These are phyloP conservation scores for Ellobium chinense DNA, from an alignment of 2,888 invertebrate genomes.

Conservation along the genomic window DNA sequence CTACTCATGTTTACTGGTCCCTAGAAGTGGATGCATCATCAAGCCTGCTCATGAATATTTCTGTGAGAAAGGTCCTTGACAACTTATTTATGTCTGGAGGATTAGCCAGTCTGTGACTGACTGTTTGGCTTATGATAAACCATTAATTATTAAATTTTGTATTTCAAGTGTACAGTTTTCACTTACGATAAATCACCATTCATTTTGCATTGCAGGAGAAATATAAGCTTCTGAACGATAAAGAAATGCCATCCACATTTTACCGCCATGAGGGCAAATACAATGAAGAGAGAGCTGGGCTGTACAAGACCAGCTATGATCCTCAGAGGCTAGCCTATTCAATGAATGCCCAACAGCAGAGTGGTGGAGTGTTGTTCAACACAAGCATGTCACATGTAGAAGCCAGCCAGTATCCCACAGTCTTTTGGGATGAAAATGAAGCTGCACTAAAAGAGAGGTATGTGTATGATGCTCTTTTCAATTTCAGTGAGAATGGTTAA, in stretches of 20 bases:
- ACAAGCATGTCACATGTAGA: slow-evolving; percentile 67
- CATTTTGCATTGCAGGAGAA: slow-evolving; percentile 48
- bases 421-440: slow-evolving; percentile 65
- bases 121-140: no score
- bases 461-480: no score
- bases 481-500: no score
- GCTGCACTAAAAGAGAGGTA: slow-evolving; percentile 59
- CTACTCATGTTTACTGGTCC: no score
- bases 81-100: no score
- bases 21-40: no score
- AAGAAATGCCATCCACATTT: slow-evolving; percentile 70
- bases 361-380: slow-evolving; percentile 68
- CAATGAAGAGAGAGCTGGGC: slow-evolving; percentile 74
- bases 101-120: no score
- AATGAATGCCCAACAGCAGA: slow-evolving; percentile 66
- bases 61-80: no score
- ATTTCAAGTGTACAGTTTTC: no score
- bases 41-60: no score
- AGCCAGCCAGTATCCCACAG: slow-evolving; percentile 66
- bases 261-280: slow-evolving; percentile 76
- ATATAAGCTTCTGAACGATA: slow-evolving; percentile 58
- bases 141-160: no score
- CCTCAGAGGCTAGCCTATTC: slow-evolving; percentile 69
- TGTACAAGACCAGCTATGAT: slow-evolving; percentile 75
- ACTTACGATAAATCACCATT: no score